These are phyloP conservation scores for Sarcophaga peregrina DNA, from an alignment of 1,140 invertebrate species.

Conservation along the genomic window DNA sequence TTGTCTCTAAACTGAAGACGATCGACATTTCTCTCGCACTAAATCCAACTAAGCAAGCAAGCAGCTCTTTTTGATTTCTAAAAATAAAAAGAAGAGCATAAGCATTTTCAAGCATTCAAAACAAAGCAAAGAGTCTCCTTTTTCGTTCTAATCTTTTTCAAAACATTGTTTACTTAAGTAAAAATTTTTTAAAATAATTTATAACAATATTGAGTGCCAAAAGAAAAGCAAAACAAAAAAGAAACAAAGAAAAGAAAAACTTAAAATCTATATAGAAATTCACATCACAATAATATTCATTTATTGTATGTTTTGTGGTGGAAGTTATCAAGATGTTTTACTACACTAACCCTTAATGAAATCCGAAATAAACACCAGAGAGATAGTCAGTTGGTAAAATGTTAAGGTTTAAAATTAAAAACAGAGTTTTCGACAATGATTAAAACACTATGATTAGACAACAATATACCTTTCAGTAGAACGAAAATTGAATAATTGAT, in stretches of 20 bases:
- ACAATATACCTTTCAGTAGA: background rate
- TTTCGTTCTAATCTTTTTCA: too few relatives aligned
- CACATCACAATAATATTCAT: background rate
- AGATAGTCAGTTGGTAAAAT: background rate
- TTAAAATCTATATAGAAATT: constrained; percentile 9
- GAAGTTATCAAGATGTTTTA: constrained; percentile 19
- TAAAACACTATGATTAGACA: background rate
- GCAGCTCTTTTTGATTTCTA: too few relatives aligned
- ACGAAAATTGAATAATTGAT: background rate
- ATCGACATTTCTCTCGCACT: too few relatives aligned
- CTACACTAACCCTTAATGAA: background rate
- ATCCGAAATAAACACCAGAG: background rate
- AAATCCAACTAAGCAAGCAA: too few relatives aligned
- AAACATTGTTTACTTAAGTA: too few relatives aligned
- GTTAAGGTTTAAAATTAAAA: too few relatives aligned
- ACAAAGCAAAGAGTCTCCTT: too few relatives aligned
- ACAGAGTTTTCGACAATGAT: background rate
- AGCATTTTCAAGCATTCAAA: too few relatives aligned
- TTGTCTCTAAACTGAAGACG: background rate
- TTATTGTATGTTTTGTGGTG: background rate
- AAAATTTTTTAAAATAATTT: constrained; percentile 21
- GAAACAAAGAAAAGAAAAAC: background rate
- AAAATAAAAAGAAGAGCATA: too few relatives aligned
- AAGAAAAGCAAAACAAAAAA: background rate
- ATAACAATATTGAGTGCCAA: background rate